These are phyloP conservation scores for Anolis apletophallus DNA, from an alignment of 2,797 vertebrate species.

Conservation along the genomic window DNA sequence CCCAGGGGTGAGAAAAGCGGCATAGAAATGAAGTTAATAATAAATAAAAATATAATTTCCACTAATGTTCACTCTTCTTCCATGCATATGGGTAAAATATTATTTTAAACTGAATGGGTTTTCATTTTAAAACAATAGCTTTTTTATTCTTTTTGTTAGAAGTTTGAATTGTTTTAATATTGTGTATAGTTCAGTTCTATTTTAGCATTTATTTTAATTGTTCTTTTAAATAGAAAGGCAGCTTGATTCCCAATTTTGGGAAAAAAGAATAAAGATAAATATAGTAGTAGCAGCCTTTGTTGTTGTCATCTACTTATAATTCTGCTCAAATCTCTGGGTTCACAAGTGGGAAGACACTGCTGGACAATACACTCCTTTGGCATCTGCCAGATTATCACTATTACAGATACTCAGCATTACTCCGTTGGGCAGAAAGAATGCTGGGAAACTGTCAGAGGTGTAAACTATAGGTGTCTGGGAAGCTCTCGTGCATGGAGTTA, in stretches of 20 bases:
- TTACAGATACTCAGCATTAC: not conserved
- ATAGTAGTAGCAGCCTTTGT: not conserved
- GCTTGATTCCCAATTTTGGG: too few relatives aligned
- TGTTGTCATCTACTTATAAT: not conserved
- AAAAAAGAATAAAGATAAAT: too few relatives aligned
- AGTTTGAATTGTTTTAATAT: too few relatives aligned
- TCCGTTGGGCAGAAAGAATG: not conserved
- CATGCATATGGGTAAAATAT: constrained; percentile 8
- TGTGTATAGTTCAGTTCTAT: not conserved
- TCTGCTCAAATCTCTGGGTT: not conserved
- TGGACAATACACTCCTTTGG: not conserved
- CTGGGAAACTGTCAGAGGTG: not conserved
- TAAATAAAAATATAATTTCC: too few relatives aligned
- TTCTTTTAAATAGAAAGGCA: too few relatives aligned
- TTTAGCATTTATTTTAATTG: too few relatives aligned
- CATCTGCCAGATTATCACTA: not conserved
- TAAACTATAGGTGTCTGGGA: constrained; percentile 1
- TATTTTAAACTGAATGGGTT: too few relatives aligned
- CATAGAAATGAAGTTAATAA: too few relatives aligned
- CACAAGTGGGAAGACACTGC: not conserved
- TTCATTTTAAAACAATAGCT: too few relatives aligned
- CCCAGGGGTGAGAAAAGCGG: too few relatives aligned
- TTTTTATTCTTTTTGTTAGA: too few relatives aligned
- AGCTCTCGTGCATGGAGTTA: not conserved
- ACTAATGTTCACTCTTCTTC: not conserved